Base-by-base conservation (phyloP, 2,888 invertebrate genomes). In the Lomographa bimaculata region DNA sequence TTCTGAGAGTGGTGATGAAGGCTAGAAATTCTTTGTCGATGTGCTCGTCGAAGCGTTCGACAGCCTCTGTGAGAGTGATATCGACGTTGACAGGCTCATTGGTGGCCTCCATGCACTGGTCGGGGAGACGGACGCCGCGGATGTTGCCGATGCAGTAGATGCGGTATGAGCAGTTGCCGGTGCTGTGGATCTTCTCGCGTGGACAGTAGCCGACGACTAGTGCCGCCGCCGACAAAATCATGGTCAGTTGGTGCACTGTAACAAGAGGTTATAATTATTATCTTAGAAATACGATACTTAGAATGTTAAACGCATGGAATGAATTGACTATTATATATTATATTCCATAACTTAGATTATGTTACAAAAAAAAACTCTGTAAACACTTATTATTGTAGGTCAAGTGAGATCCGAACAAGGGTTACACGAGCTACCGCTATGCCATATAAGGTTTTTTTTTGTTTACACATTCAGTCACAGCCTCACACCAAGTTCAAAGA, bases 21-120 rank as follows among this genome's bases (percentile, higher is more conserved):
- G 54, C 49, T 0, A 84, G 50, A 17, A 81, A 65, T 0, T 73
- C 61, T 1, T 41, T 30, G 17, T 78, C 71, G 1, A 58, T 46
- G 4, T 54, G 35, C 0, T 63, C 39, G 14, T 76, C 67, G 26
- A 71, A 72, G 11, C 44, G 45, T 5, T 79, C 64, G 0, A 54
- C 47, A 3, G 76, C 75, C 5, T 82, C 60, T 0, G 50, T 62
- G 7, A 87, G 57, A 0, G 60, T 68, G 4, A 86, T 54, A 14
- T 79, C 72, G 0, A 85, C 63, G 3, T 34, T 58, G 7, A 73
- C 74, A 1, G 68, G 71, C 16, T 59, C 59, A 51, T 85, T 86
- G 16, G 65, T 58, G 3, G 85, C 64, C n/a, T 73, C 78, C 10
- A 52, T 63, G 47, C 87, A 87, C 1, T 71, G 47, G 1, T 52